A percentile compares a stretch with the other conserved stretches of the same genome.
phyloP scores from a whole-genome alignment of 2,888 invertebrate genomes.

The Neria commutata region DNA sequence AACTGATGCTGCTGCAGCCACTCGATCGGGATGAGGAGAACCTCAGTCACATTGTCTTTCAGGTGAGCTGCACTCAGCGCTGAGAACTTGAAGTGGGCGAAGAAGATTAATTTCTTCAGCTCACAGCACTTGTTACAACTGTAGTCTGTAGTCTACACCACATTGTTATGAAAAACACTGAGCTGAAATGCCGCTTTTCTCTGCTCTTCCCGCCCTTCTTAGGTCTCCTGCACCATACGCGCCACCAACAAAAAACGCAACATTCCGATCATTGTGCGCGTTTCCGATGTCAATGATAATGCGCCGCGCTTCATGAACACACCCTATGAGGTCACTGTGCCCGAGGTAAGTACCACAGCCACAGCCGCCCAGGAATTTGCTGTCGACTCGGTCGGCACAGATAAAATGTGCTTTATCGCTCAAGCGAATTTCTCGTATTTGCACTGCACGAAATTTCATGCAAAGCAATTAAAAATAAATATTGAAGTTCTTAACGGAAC shows the following conservation, averaged over 20 bases:
- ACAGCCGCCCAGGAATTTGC: not conserved
- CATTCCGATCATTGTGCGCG: constrained; percentile 86
- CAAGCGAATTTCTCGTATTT: not conserved
- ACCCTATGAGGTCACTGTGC: constrained; percentile 82
- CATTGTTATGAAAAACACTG: too few species aligned
- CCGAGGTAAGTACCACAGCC: constrained; percentile 74
- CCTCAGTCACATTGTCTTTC: constrained; percentile 85
- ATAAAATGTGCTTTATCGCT: not conserved
- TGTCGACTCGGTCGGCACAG: not conserved
- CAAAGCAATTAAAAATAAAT: too few species aligned
- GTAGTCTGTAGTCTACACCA: not conserved
- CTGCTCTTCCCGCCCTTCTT: not conserved
- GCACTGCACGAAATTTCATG: too few species aligned
- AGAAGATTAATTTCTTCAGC: too few species aligned
- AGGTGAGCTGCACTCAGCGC: constrained; percentile 66
- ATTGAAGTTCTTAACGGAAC: too few species aligned
- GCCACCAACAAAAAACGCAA: constrained; percentile 80
- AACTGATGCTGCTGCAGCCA: constrained; percentile 77
- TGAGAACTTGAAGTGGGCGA: not conserved
- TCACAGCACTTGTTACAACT: too few species aligned
- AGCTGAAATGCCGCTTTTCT: not conserved
- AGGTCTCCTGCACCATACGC: constrained; percentile 84
- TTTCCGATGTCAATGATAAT: constrained; percentile 91
- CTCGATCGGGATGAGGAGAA: constrained; percentile 86
- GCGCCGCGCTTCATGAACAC: constrained; percentile 82